Percentiles rank a stretch among this genome's conserved stretches.
Conservation (phyloP, 2,113 vertebrate genomes). For the Anthoscopus minutus region DNA sequence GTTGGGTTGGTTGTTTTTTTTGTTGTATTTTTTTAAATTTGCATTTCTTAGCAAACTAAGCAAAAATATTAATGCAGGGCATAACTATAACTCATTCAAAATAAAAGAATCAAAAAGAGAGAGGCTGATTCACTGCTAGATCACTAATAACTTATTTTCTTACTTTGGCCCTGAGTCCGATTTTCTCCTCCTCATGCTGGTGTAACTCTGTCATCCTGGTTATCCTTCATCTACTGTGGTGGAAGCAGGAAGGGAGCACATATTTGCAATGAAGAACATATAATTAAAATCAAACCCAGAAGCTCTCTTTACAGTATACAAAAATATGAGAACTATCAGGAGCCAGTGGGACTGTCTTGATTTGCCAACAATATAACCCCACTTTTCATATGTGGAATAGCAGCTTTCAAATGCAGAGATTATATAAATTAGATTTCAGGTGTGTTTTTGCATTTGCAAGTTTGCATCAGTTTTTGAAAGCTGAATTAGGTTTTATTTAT, state of each 20-base stretch:
- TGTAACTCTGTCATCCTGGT: background rate
- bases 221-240: background rate
- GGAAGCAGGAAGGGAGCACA: background rate
- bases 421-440: background rate
- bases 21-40: constrained; percentile 25
- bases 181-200: background rate
- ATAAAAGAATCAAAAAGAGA: background rate
- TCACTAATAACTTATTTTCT: background rate
- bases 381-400: background rate
- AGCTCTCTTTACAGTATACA: background rate
- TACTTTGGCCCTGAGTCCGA: background rate
- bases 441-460: background rate
- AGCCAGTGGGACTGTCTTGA: background rate
- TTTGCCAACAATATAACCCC: background rate
- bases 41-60: constrained; percentile 55
- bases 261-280: background rate
- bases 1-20: too few relatives aligned
- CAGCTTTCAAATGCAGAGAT: background rate
- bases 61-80: constrained; percentile 31
- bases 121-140: background rate
- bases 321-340: background rate
- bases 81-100: background rate
- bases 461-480: background rate
- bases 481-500: background rate
- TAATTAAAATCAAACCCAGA: background rate